Conservation (phyloP, 2,113 vertebrate genomes). For the Chloroceryle aenea region DNA sequence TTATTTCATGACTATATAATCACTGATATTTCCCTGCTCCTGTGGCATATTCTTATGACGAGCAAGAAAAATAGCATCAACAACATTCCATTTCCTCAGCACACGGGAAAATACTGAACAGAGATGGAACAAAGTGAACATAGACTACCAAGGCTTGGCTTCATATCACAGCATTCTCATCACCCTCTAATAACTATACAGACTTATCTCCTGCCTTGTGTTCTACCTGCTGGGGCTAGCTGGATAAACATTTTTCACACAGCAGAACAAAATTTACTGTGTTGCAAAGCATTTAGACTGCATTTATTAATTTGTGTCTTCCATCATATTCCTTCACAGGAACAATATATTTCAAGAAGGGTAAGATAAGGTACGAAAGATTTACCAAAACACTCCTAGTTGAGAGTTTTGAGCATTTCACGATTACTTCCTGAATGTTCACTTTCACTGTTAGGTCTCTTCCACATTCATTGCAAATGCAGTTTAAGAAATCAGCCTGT, state of each 20-base stretch:
- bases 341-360: background rate
- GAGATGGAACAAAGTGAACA: background rate
- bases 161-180: background rate
- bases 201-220: background rate
- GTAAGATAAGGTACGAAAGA: background rate
- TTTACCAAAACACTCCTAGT: background rate
- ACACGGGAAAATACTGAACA: background rate
- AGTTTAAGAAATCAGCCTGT: background rate
- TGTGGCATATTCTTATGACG: background rate
- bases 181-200: background rate
- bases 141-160: background rate
- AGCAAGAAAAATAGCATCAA: background rate
- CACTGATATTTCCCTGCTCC: background rate
- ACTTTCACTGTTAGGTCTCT: background rate
- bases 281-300: background rate
- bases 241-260: background rate
- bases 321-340: background rate
- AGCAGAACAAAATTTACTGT: background rate
- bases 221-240: background rate
- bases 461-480: background rate
- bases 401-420: background rate
- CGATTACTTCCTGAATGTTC: background rate
- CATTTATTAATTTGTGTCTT: background rate
- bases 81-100: background rate
- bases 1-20: background rate